Base-by-base conservation (phyloP, 2,888 invertebrate genomes). In the Drosophila mimetica region DNA sequence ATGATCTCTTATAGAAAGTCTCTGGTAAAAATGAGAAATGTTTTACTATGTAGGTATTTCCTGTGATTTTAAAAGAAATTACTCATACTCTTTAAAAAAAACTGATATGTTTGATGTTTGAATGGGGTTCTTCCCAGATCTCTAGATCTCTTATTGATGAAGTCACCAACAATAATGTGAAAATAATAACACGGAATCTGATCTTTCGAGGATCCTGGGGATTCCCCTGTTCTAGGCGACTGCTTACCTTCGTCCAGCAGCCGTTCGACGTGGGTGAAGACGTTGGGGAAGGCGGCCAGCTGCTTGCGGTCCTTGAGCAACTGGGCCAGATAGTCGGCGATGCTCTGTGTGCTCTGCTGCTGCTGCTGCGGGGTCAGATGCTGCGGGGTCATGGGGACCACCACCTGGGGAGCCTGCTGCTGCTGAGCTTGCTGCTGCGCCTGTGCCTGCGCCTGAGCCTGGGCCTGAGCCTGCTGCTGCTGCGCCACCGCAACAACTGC, bases 271-370 rank as follows among this genome's bases (percentile, higher is more conserved):
- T 99, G 99, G 93, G 98, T 96, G 94, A 99, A 99, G 93, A 99
- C 97, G 95, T 98, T 99, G 89, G 99, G 99, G 94, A 99, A 98
- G 92, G 99, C 99, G 91, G 98, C 98, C 93, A 99, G 95, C 94
- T 99, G 99, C 94, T 99, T 99, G 94, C 99, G 97, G 95, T 99
- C 99, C 95, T 99, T 99, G 92, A 99, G 95, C 94, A 99, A 95
- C 94, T 99, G 99, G 92, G 99, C 98, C 94, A 99, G 95, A 94
- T 99, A 99, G 94, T 99, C 99, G 93, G 99, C 98, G 94, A 97
- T 97, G 94, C 97, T 97, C 93, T 97, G 97, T 93, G 97, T 97
- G 92, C 96, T 96, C 90, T 95, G 94, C 82, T 90, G 91, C 79
- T 91, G 91, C 61, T 88, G 88, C 71, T 85, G 86, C 36, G 84